Evolutionary conservation across 2,113 vertebrate species (phyloP), one percentile per base, ranked within the genome.

Genomic region (Xenopus tropicalis): DNA sequence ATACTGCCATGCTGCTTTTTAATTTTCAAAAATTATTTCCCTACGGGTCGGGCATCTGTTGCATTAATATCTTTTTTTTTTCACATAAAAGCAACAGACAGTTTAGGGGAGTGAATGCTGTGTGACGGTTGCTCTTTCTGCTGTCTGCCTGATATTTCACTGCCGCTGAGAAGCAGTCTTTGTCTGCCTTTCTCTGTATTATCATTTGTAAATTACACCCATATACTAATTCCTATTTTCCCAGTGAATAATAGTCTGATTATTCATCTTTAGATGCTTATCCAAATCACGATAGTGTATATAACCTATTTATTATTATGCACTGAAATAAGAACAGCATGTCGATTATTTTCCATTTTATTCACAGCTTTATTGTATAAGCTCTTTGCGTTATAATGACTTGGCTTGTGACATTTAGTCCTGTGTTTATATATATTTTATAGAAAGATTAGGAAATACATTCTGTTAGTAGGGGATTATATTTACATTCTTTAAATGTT

Each of bases 11-110:
- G 65, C 72, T 74, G 66, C 66, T 74, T 74, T 74, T 68, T 68
- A 61, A 74, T 68, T 74, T 66, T 63, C 44, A 62, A 63, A 44
- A 67, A 63, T 76, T 52, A 69, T 76, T 76, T 76, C 65, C 66
- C 72, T 23, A 61, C 21, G 24, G 66, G 62, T 54, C 56, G 29
- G 46, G 66, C 66, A 76, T 76, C 66, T 73, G 71, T 29, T 66
- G 51, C 23, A 19, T 44, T 56, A 44, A 48, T 66, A 66, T 66
- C 64, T 66, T 22, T 65, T 44, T 43, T 43, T 43, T 14, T 21
- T 21, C 57, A 59, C 64, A 48, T 48, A 43, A 43, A 46, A 23
- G 64, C 44, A 19, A 66, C 64, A 66, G 37, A 48, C 64, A 14
- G n/a, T 66, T 46, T 66, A 25, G 44, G 64, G 44, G 64, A 20